Evolutionary conservation across 2,113 vertebrate genomes (phyloP), one percentile per base, ranked within the genome.

Genomic region (Benitochromis conjunctus): DNA sequence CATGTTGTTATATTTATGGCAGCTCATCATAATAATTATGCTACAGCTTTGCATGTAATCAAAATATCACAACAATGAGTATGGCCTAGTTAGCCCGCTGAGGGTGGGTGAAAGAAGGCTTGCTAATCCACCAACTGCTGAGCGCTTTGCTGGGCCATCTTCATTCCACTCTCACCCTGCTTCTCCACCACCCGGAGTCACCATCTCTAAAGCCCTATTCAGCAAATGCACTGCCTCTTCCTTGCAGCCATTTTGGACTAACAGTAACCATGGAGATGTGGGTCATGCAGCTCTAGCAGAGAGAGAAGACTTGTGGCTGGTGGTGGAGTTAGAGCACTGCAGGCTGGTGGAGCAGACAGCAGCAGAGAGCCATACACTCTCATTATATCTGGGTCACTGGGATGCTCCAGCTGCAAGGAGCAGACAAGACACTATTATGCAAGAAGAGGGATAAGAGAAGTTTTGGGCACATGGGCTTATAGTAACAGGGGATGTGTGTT

Each of bases 341-440:
- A 95, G 93, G 89, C 92, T 94, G 92, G 66, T 55, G 93, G 89
- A 88, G 85, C 86, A 69, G 91, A 1, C 78, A 82, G 92, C 1
- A 66, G 90, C 76, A 94, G 88, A 94, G 92, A 95, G 95, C 95
- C 95, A 92, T 95, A 95, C 97, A 97, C 96, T 96, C 94, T 95
- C 88, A 95, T 95, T 95, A 96, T 97, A 98, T 98, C 95, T 97
- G 96, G 98, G 98, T 97, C 98, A 98, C 94, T 94, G 88, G 96
- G 97, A 96, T 97, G 94, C 94, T 97, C 95, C 95, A 92, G 95
- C 96, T 93, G 94, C 90, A 91, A 86, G 89, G 81, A 88, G 90
- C 88, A 94, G 88, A 94, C 91, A 94, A 91, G 93, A 92, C 57
- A 54, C 90, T 92, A 88, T 95, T 94, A 95, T 94, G 92, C 94